A percentile compares a stretch with the other conserved stretches of the same genome.
Conservation (phyloP, 1,140 invertebrate species). For the Aradophagus sp. region DNA sequence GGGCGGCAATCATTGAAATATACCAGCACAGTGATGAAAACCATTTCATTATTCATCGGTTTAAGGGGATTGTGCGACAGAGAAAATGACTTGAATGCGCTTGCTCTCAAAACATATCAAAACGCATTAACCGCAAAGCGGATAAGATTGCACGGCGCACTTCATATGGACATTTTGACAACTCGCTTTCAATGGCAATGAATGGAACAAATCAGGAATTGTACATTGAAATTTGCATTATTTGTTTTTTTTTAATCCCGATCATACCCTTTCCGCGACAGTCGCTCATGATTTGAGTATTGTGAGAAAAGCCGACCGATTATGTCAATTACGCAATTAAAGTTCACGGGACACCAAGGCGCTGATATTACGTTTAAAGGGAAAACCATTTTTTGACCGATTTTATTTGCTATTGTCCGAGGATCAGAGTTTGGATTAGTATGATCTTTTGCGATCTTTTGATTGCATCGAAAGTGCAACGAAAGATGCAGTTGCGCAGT, state of each 20-base stretch:
- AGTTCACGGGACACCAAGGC: neutral
- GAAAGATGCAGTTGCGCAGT: too few relatives aligned
- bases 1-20: constrained; percentile 50
- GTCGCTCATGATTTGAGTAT: constrained; percentile 16
- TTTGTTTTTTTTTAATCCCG: constrained; percentile 26
- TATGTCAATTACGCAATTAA: constrained; percentile 7
- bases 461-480: too few relatives aligned
- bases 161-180: constrained; percentile 38
- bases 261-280: constrained; percentile 3
- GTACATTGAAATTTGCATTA: constrained; percentile 37
- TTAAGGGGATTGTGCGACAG: constrained; percentile 25
- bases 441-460: too few relatives aligned
- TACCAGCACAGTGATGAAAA: constrained; percentile 58
- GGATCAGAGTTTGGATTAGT: too few relatives aligned
- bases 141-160: constrained; percentile 30
- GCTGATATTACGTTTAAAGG: too few relatives aligned
- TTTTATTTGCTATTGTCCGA: too few relatives aligned
- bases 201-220: constrained; percentile 45
- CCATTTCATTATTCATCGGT: constrained; percentile 63
- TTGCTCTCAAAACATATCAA: constrained; percentile 41
- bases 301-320: constrained; percentile 15
- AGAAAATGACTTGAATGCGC: constrained; percentile 13
- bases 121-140: constrained; percentile 46
- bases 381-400: too few relatives aligned
- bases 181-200: constrained; percentile 33